Conservation (phyloP, 2,888 invertebrate genomes). For the Barypeithes pellucidus region DNA sequence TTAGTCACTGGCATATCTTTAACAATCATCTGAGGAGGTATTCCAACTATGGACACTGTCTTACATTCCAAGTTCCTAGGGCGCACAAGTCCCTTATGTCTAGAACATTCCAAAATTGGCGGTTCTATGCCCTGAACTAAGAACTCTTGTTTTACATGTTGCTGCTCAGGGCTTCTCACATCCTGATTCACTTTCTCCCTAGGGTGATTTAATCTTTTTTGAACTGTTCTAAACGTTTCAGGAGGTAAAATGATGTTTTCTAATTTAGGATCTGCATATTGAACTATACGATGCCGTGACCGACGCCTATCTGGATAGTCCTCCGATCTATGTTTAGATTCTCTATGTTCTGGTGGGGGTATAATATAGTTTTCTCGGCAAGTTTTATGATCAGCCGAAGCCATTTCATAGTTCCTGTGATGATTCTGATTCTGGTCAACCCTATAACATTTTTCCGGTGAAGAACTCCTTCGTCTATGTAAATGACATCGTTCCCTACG, state of each 20-base stretch:
- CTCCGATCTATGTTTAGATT: not conserved
- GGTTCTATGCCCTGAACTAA: conserved; percentile 57
- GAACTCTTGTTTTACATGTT: conserved; percentile 33
- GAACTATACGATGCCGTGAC: not conserved
- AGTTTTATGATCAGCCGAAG: not conserved
- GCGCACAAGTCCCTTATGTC: conserved; percentile 27
- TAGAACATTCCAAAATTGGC: conserved; percentile 46
- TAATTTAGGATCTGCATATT: not conserved
- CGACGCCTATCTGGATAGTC: not conserved
- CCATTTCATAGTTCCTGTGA: not conserved
- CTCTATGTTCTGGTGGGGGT: not conserved
- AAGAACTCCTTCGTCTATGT: not conserved
- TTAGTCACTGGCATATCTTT: conserved; percentile 11
- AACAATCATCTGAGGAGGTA: conserved; percentile 50
- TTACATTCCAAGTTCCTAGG: conserved; percentile 56
- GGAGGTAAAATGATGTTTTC: conserved; percentile 39
- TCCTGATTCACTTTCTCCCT: not conserved
- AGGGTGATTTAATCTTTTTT: not conserved
- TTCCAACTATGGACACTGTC: conserved; percentile 57
- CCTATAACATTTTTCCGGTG: conserved; percentile 9
- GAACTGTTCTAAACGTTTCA: conserved; percentile 20
- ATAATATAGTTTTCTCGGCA: conserved; percentile 3
- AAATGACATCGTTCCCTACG: not conserved
- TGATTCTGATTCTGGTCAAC: not conserved
- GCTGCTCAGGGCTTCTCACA: not conserved